Conservation (phyloP, 2,888 invertebrate genomes). For the Carterocephalus palaemon region DNA sequence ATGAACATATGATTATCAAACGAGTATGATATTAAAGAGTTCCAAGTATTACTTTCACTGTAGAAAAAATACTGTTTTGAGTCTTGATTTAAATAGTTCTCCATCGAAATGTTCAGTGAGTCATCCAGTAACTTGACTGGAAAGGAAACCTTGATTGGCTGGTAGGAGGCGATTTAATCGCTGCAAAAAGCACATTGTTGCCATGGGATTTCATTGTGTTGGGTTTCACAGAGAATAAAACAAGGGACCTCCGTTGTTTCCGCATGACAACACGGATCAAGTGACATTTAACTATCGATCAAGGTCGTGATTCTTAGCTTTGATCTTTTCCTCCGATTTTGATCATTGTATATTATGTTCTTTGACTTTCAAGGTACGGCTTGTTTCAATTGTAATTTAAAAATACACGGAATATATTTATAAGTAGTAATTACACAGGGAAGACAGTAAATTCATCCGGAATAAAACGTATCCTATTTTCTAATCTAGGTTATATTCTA, state of each 20-base stretch:
- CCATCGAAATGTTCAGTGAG: too few relatives aligned
- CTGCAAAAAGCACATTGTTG: constrained; percentile 49
- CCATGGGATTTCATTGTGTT: constrained; percentile 61
- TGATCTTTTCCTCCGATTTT: constrained; percentile 25
- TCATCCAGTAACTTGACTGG: not conserved
- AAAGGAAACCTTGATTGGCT: constrained; percentile 4
- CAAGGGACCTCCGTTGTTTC: constrained; percentile 55
- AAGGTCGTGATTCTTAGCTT: constrained; percentile 46
- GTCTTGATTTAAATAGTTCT: too few relatives aligned
- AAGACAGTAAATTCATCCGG: too few relatives aligned
- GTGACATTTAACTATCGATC: constrained; percentile 72
- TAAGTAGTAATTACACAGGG: not conserved
- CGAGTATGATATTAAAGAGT: too few relatives aligned
- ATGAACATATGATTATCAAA: too few relatives aligned
- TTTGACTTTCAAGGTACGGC: constrained; percentile 16
- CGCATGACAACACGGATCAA: constrained; percentile 63
- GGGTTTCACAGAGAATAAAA: constrained; percentile 57
- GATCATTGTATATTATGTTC: constrained; percentile 19
- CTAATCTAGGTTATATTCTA: too few relatives aligned
- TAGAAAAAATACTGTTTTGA: too few relatives aligned
- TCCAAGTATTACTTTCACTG: too few relatives aligned
- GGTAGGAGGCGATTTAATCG: constrained; percentile 32
- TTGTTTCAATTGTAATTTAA: not conserved
- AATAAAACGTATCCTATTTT: too few relatives aligned
- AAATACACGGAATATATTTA: not conserved